Percentiles rank a stretch among this genome's conserved stretches.
Conservation (phyloP, 2,888 invertebrate species). For the Phymatocera aterrima region DNA sequence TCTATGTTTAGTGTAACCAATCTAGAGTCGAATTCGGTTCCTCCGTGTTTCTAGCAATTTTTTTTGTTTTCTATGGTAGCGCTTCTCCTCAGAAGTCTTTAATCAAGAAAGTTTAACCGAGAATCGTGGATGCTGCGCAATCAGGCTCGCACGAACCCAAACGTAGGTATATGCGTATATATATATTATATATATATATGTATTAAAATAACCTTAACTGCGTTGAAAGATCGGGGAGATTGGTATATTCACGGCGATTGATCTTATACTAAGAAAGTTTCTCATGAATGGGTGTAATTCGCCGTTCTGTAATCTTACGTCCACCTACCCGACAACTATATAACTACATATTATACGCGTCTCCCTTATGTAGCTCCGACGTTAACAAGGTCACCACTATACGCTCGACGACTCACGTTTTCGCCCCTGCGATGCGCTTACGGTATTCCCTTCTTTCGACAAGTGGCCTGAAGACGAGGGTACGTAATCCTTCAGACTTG, state of each 20-base stretch:
- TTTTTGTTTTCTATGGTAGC: background rate
- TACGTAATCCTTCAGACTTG: too few relatives aligned
- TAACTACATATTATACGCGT: too few relatives aligned
- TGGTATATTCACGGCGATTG: too few relatives aligned
- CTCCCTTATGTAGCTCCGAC: too few relatives aligned
- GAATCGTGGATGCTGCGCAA: background rate
- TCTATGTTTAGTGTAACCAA: too few relatives aligned
- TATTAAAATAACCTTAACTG: constrained; percentile 29
- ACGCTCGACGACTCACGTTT: too few relatives aligned
- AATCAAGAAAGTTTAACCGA: constrained; percentile 35
- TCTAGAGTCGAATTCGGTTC: background rate
- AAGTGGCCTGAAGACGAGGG: too few relatives aligned
- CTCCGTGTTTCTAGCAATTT: background rate
- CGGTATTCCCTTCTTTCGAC: too few relatives aligned
- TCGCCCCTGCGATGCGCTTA: constrained; percentile 9
- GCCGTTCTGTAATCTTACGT: constrained; percentile 36
- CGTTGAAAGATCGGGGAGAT: background rate
- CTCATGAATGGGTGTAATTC: constrained; percentile 40
- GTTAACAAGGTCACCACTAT: too few relatives aligned
- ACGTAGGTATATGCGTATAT: too few relatives aligned
- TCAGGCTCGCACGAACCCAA: background rate
- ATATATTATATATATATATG: too few relatives aligned
- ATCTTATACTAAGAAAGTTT: constrained; percentile 26
- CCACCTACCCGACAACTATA: too few relatives aligned
- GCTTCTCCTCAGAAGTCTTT: background rate